Conservation (phyloP, 2,888 invertebrate genomes). For the Drosophila nr. perissopoda region DNA sequence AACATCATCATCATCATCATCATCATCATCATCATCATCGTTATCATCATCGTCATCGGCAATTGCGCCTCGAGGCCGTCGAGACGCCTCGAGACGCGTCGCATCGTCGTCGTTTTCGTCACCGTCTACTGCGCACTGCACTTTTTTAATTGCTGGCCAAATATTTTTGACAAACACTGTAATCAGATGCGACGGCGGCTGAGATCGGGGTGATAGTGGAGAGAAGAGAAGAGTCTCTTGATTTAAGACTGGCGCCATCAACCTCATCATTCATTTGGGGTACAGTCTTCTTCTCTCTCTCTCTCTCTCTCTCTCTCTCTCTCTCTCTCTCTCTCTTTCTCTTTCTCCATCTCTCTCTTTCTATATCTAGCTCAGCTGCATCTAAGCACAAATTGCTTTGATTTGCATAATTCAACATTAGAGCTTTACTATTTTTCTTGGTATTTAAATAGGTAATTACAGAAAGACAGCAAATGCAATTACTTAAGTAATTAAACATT, state of each 20-base stretch:
- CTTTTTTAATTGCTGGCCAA: conserved; percentile 74
- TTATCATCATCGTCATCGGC: conserved; percentile 25
- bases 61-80: conserved; percentile 38
- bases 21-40: not conserved
- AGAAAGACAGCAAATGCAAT: not conserved
- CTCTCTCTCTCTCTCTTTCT: not conserved
- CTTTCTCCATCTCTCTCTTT: not conserved
- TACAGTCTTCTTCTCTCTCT: conserved; percentile 6
- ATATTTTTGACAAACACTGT: conserved; percentile 75
- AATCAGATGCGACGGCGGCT: conserved; percentile 64
- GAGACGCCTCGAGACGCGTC: conserved; percentile 26
- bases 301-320: not conserved
- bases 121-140: conserved; percentile 76
- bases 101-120: conserved; percentile 43
- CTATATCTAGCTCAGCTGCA: not conserved
- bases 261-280: conserved; percentile 38
- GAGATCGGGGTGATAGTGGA: not conserved
- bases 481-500: conserved; percentile 3
- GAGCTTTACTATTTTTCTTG: not conserved
- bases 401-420: not conserved
- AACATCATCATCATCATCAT: conserved; percentile 12
- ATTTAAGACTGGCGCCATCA: conserved; percentile 46
- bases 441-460: not conserved
- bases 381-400: not conserved
- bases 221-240: not conserved